Conservation (phyloP, 1,140 invertebrate species). For the Bacillus rossius region DNA sequence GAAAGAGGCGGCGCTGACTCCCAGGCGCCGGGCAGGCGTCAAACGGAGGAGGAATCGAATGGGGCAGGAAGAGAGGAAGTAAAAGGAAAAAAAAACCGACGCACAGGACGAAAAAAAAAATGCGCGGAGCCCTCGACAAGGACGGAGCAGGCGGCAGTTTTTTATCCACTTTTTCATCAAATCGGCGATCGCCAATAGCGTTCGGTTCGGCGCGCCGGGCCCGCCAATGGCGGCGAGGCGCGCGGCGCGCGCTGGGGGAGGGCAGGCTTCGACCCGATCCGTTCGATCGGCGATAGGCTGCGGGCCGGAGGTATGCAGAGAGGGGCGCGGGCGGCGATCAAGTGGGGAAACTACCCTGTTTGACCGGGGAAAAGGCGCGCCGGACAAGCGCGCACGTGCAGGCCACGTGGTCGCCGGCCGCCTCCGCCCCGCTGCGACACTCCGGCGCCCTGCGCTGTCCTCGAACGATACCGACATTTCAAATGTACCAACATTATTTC, state of each 20-base stretch:
- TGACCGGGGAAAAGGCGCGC: no score
- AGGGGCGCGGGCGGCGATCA: not conserved
- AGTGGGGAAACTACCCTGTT: not conserved
- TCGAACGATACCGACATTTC: no score
- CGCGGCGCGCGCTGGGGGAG: not conserved
- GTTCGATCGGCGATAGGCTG: conserved; percentile 9
- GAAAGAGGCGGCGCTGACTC: not conserved
- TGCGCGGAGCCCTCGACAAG: not conserved
- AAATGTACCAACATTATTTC: no score
- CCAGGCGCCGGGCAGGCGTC: conserved; percentile 4
- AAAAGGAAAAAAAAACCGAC: conserved; percentile 1
- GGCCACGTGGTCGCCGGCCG: no score
- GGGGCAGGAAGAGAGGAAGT: not conserved
- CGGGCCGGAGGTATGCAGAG: not conserved
- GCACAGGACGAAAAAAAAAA: not conserved
- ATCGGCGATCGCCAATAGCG: conserved; percentile 9
- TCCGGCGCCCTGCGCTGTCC: no score
- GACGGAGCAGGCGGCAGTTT: not conserved
- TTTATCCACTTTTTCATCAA: conserved; percentile 5
- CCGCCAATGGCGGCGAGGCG: not conserved
- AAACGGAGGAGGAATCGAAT: conserved; percentile 1
- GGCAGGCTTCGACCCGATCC: conserved; percentile 1
- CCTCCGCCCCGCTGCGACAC: no score
- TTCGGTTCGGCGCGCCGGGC: not conserved
- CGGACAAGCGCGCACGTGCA: no score